These are phyloP conservation scores for Leucophenga varia DNA, from an alignment of 1,140 invertebrate genomes.

Conservation along the genomic window DNA sequence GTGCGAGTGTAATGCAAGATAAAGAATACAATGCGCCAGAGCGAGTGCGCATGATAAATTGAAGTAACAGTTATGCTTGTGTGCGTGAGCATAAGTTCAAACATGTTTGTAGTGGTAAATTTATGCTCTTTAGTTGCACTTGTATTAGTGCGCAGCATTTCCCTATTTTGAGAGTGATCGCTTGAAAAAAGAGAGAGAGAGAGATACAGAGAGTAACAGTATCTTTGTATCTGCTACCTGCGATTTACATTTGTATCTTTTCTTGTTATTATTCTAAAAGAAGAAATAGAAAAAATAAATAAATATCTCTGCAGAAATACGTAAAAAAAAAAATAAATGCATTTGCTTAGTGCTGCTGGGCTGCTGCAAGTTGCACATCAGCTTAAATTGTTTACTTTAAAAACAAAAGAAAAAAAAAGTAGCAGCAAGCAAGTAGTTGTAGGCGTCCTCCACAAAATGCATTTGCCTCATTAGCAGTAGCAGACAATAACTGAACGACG, in stretches of 20 bases:
- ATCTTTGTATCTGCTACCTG: too few relatives aligned
- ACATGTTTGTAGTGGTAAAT: too few relatives aligned
- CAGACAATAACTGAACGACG: too few relatives aligned
- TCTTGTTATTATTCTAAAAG: too few relatives aligned
- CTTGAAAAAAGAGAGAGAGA: constrained; percentile 1
- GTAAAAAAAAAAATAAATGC: too few relatives aligned
- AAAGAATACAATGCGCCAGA: neutral
- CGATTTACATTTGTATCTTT: too few relatives aligned
- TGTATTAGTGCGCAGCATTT: constrained; percentile 26
- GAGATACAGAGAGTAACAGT: neutral
- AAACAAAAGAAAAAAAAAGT: constrained; percentile 27
- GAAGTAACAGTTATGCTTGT: neutral
- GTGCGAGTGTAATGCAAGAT: constrained; percentile 26
- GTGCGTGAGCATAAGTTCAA: constrained; percentile 1
- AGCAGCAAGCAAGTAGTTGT: constrained; percentile 41
- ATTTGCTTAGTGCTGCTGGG: too few relatives aligned
- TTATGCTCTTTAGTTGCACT: too few relatives aligned
- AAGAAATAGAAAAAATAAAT: too few relatives aligned
- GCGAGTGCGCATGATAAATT: neutral
- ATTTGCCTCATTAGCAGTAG: neutral
- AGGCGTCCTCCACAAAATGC: constrained; percentile 35
- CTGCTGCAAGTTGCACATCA: constrained; percentile 14
- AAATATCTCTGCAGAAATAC: too few relatives aligned
- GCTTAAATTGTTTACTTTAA: constrained; percentile 4
- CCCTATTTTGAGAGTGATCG: constrained; percentile 21